Evolutionary conservation across 2,113 vertebrate species (phyloP).

Genomic region (Okapia johnstoni): DNA sequence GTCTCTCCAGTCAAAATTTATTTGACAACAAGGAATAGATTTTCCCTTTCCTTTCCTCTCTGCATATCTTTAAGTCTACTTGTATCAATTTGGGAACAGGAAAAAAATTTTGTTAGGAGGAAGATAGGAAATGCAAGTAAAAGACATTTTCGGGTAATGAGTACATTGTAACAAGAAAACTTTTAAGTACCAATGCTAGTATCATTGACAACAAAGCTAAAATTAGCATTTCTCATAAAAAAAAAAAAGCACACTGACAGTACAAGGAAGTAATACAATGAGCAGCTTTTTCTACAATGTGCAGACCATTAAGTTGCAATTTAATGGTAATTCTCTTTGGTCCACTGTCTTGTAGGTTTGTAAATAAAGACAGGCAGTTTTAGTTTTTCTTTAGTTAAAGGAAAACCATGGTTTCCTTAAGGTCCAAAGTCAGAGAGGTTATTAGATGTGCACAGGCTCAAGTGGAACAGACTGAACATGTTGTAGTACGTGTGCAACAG

Average conservation of each 20-base stretch:
- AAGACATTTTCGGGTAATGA: neutral
- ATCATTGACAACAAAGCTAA: neutral
- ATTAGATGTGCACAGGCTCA: neutral
- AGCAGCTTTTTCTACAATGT: neutral
- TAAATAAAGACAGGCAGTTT: neutral
- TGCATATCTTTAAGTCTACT: neutral
- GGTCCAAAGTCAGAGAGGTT: conserved; percentile 8
- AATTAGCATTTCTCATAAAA: neutral
- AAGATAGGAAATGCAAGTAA: neutral
- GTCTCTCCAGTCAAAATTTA: neutral
- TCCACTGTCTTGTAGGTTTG: neutral
- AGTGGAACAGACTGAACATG: neutral
- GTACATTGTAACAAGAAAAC: neutral
- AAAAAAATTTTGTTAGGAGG: neutral
- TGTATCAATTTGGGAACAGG: neutral
- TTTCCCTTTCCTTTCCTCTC: neutral
- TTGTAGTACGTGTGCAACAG: neutral
- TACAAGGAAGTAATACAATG: neutral
- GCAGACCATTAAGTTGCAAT: neutral
- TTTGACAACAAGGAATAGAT: neutral
- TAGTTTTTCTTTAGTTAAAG: neutral
- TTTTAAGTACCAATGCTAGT: neutral
- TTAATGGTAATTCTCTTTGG: neutral
- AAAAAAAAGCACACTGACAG: neutral
- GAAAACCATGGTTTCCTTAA: conserved; percentile 1